Evolutionary conservation across 1,140 invertebrate genomes (phyloP), one percentile per base, ranked within the genome.

Genomic region (Megathymus violae): DNA sequence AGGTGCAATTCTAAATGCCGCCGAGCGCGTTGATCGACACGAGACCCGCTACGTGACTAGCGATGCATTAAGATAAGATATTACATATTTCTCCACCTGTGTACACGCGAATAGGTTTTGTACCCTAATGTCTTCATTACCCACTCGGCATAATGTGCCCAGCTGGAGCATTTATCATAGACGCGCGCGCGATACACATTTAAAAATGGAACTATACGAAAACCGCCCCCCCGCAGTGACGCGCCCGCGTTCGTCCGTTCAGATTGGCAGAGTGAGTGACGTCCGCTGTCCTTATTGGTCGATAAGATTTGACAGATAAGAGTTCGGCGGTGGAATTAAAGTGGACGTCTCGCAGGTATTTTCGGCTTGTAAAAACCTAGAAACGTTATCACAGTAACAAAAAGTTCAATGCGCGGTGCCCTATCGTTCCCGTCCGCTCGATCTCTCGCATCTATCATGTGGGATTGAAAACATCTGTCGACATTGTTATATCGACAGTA

Each of bases 291-390:
- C 84, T 80, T 85, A 88, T 85, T 81, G 80, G 82, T 80, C 82
- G 85, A 88, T 88, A 82, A 88, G 85, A 90, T 88, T 77, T 81
- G 77, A 86, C 82, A 76, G 85, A 88, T 90, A 88, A 86, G 64
- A 69, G 36, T 64, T 61, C 64, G 68, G 84, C 80, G 80, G 82
- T 70, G 74, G 78, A 58, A 81, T 83, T 74, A 87, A 85, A 88
- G 81, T 71, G 65, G 74, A 81, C 81, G 68, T 83, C 81, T 83
- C 79, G 71, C 74, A 62, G 69, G n/a, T n/a, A n/a, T 69, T 75
- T 82, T 76, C 54, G 61, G 76, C 74, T 84, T 82, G 78, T 85
- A 81, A 82, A 82, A 82, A 85, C 82, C 78, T 78, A 68, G 67
- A 81, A 84, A 82, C 78, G 79, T 81, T 86, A 87, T 83, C 76